Evolutionary conservation across 2,888 invertebrate genomes (phyloP).

Genomic region (Colletes collaris): DNA sequence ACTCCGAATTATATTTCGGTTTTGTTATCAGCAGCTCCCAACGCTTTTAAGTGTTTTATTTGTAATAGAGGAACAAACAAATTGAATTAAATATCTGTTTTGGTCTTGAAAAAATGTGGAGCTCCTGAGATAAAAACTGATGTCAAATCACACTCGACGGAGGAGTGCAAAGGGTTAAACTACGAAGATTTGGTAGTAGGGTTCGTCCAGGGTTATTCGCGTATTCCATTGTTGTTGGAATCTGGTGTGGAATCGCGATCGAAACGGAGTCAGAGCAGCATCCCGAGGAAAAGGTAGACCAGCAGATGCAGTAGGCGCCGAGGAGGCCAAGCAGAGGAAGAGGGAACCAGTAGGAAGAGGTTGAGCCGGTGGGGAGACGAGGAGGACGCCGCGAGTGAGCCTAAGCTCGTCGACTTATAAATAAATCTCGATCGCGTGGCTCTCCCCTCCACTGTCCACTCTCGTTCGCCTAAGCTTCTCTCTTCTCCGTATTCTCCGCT

Average conservation of each 20-base stretch:
- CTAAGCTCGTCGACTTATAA: slow-evolving; percentile 80
- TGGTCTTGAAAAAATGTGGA: too few species aligned
- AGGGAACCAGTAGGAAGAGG: slow-evolving; percentile 54
- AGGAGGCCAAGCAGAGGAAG: slow-evolving; percentile 43
- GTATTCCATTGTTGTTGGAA: too few species aligned
- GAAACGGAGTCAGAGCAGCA: background rate
- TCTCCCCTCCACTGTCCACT: slow-evolving; percentile 77
- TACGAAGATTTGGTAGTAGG: too few species aligned
- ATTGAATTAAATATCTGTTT: too few species aligned
- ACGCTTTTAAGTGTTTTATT: too few species aligned
- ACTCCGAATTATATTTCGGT: too few species aligned
- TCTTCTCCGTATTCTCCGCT: slow-evolving; percentile 15
- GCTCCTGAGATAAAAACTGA: too few species aligned
- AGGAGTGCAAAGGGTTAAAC: too few species aligned
- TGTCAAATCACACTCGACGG: too few species aligned
- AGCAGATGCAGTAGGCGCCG: slow-evolving; percentile 33
- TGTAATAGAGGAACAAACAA: too few species aligned
- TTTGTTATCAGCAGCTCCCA: too few species aligned
- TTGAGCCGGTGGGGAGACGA: slow-evolving; percentile 15
- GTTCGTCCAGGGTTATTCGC: too few species aligned
- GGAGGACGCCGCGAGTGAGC: slow-evolving; percentile 56
- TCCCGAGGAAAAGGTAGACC: slow-evolving; percentile 18
- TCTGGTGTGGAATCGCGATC: background rate
- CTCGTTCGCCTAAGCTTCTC: slow-evolving; percentile 62
- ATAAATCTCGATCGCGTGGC: slow-evolving; percentile 83